Conservation (phyloP, 2,113 vertebrate species). For the Dascyllus trimaculatus region DNA sequence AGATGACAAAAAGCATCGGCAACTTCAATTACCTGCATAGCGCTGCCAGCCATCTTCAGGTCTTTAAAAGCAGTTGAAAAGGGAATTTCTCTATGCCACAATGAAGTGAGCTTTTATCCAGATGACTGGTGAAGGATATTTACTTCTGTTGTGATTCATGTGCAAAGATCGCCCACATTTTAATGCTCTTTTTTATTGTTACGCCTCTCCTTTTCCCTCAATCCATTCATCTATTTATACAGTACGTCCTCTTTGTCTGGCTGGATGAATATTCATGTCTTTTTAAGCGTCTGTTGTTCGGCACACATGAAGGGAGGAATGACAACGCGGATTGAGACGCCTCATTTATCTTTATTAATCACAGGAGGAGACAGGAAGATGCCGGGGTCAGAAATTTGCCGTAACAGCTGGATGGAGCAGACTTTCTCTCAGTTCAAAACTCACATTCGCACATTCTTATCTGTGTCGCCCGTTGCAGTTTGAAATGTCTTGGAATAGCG, state of each 20-base stretch:
- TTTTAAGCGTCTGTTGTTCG: conserved; percentile 38
- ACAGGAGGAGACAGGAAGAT: conserved; percentile 17
- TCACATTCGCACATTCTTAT: neutral
- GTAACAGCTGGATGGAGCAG: conserved; percentile 47
- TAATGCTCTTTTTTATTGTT: conserved; percentile 10
- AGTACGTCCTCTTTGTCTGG: conserved; percentile 7
- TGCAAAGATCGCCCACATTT: conserved; percentile 22
- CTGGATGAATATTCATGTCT: conserved; percentile 11
- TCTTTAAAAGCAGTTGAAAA: conserved; percentile 75
- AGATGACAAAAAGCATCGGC: conserved; percentile 77
- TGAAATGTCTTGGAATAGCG: conserved; percentile 48
- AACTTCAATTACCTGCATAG: conserved; percentile 77
- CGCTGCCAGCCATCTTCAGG: conserved; percentile 60
- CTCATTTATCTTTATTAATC: conserved; percentile 81
- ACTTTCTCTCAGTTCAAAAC: conserved; percentile 36
- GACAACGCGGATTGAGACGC: conserved; percentile 34
- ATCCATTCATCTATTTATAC: conserved; percentile 24
- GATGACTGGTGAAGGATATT: conserved; percentile 56
- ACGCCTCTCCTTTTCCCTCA: neutral
- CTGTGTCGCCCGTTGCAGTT: conserved; percentile 36
- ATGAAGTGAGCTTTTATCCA: conserved; percentile 58
- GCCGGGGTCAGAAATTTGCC: conserved; percentile 33
- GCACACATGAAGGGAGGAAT: conserved; percentile 30
- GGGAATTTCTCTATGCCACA: conserved; percentile 58
- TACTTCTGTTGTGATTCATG: conserved; percentile 38